These are phyloP conservation scores for Phyllotreta cruciferae DNA, from an alignment of 2,888 invertebrate genomes.

Conservation along the genomic window DNA sequence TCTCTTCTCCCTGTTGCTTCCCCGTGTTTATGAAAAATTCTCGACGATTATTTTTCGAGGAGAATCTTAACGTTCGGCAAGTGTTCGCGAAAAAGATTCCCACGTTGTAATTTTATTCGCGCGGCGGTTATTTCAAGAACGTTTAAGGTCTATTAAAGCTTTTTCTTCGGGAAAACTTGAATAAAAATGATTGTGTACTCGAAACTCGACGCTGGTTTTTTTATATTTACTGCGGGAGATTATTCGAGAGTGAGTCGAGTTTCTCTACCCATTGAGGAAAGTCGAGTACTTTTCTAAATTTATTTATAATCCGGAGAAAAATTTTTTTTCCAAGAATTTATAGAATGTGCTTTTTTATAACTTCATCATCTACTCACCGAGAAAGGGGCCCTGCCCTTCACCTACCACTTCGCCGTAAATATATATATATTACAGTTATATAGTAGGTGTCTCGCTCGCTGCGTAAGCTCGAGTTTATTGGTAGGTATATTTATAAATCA, in stretches of 20 bases:
- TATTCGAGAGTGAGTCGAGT: slow-evolving; percentile 25
- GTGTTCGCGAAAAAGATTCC: slow-evolving; percentile 46
- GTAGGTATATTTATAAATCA: too few species aligned
- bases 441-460: too few species aligned
- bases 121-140: slow-evolving; percentile 38
- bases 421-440: too few species aligned
- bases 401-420: too few species aligned
- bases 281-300: slow-evolving; percentile 22
- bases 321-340: neutral
- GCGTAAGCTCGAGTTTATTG: too few species aligned
- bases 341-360: too few species aligned
- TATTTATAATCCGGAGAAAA: slow-evolving; percentile 13
- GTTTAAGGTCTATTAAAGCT: slow-evolving; percentile 43
- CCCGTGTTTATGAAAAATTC: slow-evolving; percentile 34
- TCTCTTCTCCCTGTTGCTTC: slow-evolving; percentile 23
- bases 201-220: slow-evolving; percentile 32
- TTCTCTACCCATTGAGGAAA: slow-evolving; percentile 19
- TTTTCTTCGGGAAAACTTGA: slow-evolving; percentile 35
- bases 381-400: too few species aligned
- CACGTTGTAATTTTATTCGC: slow-evolving; percentile 47
- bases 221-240: slow-evolving; percentile 25
- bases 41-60: slow-evolving; percentile 38
- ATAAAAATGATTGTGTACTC: slow-evolving; percentile 39
- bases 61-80: slow-evolving; percentile 39
- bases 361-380: too few species aligned